Conservation (phyloP, 1,140 invertebrate species). For the Drosophila yakuba region DNA sequence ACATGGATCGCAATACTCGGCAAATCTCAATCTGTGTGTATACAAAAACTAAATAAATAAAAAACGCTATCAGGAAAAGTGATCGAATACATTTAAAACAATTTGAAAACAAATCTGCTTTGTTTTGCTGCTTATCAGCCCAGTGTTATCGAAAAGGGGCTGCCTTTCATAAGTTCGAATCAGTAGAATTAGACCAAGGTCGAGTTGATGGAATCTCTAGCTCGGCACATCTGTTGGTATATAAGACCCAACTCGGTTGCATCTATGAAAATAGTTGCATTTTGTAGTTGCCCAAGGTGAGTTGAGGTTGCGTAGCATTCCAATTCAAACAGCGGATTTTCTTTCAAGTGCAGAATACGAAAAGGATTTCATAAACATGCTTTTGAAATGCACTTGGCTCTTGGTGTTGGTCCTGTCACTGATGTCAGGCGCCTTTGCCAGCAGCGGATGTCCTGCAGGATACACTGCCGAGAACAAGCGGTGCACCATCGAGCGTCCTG, state of each 20-base stretch:
- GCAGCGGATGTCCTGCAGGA: slow-evolving; percentile 62
- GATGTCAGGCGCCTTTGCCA: slow-evolving; percentile 46
- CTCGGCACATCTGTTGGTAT: slow-evolving; percentile 16
- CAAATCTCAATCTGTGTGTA: slow-evolving; percentile 69
- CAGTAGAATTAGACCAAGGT: slow-evolving; percentile 28
- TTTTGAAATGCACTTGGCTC: slow-evolving; percentile 62
- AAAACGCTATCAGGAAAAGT: neutral
- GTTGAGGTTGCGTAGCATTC: slow-evolving; percentile 1
- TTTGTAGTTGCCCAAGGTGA: slow-evolving; percentile 41
- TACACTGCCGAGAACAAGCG: slow-evolving; percentile 53
- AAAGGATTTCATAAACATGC: slow-evolving; percentile 29
- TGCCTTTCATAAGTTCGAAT: neutral
- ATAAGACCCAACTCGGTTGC: slow-evolving; percentile 40
- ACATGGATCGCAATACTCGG: slow-evolving; percentile 40
- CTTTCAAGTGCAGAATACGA: neutral
- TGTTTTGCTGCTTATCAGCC: slow-evolving; percentile 18
- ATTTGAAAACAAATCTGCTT: slow-evolving; percentile 23
- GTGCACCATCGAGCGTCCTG: slow-evolving; percentile 61
- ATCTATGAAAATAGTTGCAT: slow-evolving; percentile 46
- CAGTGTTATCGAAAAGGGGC: slow-evolving; percentile 3
- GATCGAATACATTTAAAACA: neutral
- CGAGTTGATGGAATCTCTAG: slow-evolving; percentile 19
- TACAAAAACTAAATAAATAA: slow-evolving; percentile 30
- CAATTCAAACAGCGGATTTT: slow-evolving; percentile 1
- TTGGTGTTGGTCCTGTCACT: slow-evolving; percentile 63